Base-by-base conservation (phyloP, 2,113 vertebrate species). In the Cyprinodon brontotheroides region DNA sequence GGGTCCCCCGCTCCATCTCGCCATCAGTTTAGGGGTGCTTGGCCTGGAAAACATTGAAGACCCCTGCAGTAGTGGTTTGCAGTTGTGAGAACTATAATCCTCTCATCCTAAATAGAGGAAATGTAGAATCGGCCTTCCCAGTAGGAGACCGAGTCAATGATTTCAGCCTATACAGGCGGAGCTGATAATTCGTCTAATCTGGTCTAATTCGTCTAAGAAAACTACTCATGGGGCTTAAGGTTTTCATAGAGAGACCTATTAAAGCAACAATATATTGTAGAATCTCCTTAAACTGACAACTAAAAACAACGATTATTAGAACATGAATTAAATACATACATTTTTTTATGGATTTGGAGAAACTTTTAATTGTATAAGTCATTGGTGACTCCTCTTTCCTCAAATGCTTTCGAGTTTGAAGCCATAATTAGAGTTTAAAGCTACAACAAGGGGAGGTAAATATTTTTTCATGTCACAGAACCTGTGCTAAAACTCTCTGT, bases 161-260 rank as follows among this genome's bases (percentile, higher is more conserved):
- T 71, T 85, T 79, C 78, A 78, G 66, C 87, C 39, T 84, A 85
- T 72, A 78, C 80, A 68, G 84, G 4, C 76, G 79, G 75, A 81
- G 73, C 72, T 67, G 77, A 78, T 88, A 86, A 90, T 83, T 77
- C 77, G 4, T 11, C 82, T 92, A 89, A 89, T 91, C 89, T 84
- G 78, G 75, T 86, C 85, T 83, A 87, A 83, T 76, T 80, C 72
- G 61, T 53, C 82, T 72, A 68, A 63, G 68, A 77, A 81, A 82
- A 61, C 82, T 29, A 71, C 87, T 82, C 67, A 67, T 36, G 17
- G 39, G n/a, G 65, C 83, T 72, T 74, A 76, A 75, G 71, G 38
- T 64, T 69, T 78, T 79, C 63, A 57, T 63, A 29, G 68, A 75
- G 70, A 70, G 62, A 40, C 80, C 57, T 77, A 40, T 45, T 39